phyloP scores from a whole-genome alignment of 1,140 invertebrate species.

The Drosophila murphyi region DNA sequence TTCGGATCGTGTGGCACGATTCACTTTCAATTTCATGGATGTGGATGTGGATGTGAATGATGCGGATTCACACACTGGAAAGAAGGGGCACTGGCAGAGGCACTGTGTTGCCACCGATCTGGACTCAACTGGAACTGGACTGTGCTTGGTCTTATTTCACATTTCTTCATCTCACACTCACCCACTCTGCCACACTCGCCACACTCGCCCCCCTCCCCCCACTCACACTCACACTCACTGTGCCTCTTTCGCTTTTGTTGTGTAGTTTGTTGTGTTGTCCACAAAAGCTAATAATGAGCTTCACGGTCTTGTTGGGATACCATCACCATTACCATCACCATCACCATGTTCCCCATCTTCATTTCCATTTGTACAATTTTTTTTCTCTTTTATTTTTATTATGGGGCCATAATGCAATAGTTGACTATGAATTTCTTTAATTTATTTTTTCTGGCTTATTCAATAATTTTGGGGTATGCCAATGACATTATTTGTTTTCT shows the following conservation, averaged over 20 bases:
- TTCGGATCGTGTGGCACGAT: constrained; percentile 79
- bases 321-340: constrained; percentile 33
- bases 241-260: constrained; percentile 38
- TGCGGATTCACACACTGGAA: constrained; percentile 52
- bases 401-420: constrained; percentile 63
- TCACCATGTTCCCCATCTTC: constrained; percentile 53
- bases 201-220: not conserved
- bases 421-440: constrained; percentile 69
- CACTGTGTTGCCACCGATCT: constrained; percentile 31
- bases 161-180: constrained; percentile 65
- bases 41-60: constrained; percentile 24
- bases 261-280: constrained; percentile 20
- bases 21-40: constrained; percentile 80
- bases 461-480: constrained; percentile 55
- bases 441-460: constrained; percentile 62
- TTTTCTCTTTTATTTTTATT: constrained; percentile 1
- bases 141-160: constrained; percentile 67
- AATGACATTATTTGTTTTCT: constrained; percentile 45
- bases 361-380: constrained; percentile 50
- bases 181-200: too few relatives aligned
- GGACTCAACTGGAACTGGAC: constrained; percentile 61
- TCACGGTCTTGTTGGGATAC: constrained; percentile 76
- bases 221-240: not conserved
- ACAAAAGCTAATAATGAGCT: constrained; percentile 72
- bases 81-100: not conserved